Conservation (phyloP, 1,140 invertebrate species). For the Amphibalanus amphitrite region DNA sequence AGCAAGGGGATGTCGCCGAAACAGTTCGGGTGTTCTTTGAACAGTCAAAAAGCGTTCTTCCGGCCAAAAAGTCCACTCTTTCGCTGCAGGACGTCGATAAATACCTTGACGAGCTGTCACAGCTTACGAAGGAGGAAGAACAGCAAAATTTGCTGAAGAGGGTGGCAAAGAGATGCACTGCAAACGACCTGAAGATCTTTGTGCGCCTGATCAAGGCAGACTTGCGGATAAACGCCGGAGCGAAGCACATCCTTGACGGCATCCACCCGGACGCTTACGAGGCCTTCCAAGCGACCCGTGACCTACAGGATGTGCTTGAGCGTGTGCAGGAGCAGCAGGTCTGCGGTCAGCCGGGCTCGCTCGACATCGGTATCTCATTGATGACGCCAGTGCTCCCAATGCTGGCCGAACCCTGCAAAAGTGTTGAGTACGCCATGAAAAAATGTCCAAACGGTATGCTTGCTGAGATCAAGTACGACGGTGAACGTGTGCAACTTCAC, state of each 20-base stretch:
- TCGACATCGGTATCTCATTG: conserved; percentile 22
- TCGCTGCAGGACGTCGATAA: conserved; percentile 59
- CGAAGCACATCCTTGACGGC: conserved; percentile 70
- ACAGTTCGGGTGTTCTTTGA: conserved; percentile 68
- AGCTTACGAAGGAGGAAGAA: conserved; percentile 69
- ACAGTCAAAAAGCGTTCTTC: conserved; percentile 35
- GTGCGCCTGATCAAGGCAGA: conserved; percentile 78
- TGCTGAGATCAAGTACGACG: conserved; percentile 88
- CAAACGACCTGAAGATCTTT: conserved; percentile 67
- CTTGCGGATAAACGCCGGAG: conserved; percentile 73
- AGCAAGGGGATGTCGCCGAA: conserved; percentile 75
- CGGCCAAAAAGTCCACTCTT: conserved; percentile 43
- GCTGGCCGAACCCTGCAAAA: conserved; percentile 80
- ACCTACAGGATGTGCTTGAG: conserved; percentile 53
- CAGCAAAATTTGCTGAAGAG: conserved; percentile 55
- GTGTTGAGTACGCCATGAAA: conserved; percentile 20
- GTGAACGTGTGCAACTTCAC: conserved; percentile 77
- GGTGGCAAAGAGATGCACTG: conserved; percentile 57
- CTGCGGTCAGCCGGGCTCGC: too few relatives aligned
- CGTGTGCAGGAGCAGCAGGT: not conserved
- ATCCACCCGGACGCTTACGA: conserved; percentile 69
- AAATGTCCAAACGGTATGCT: conserved; percentile 44
- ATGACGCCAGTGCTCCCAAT: conserved; percentile 83
- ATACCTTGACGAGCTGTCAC: conserved; percentile 50
- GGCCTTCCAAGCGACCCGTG: conserved; percentile 65